Conservation (phyloP, 2,113 vertebrate genomes). For the Elephantulus edwardii region DNA sequence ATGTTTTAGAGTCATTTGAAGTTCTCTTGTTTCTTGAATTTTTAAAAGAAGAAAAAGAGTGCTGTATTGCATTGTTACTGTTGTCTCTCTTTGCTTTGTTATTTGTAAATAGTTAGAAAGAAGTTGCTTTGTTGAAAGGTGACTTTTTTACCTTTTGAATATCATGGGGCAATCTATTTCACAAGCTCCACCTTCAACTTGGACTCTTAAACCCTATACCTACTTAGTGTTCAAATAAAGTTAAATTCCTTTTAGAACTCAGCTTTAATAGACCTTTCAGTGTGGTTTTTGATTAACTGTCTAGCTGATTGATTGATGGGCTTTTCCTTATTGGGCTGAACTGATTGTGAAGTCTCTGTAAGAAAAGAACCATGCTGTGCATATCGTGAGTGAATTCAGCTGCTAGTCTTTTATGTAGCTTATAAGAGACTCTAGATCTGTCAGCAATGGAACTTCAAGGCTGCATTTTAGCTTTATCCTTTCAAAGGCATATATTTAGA, state of each 20-base stretch:
- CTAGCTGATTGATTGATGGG: slow-evolving; percentile 60
- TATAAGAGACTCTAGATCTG: background rate
- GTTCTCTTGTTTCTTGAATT: slow-evolving; percentile 36
- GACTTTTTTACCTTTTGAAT: slow-evolving; percentile 64
- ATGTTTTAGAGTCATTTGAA: slow-evolving; percentile 36
- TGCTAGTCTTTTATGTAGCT: slow-evolving; percentile 13
- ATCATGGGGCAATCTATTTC: slow-evolving; percentile 28
- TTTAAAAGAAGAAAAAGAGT: slow-evolving; percentile 42
- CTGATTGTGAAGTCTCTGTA: slow-evolving; percentile 51
- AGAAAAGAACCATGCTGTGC: slow-evolving; percentile 4
- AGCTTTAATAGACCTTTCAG: slow-evolving; percentile 55
- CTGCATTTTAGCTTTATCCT: background rate
- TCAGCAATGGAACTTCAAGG: background rate
- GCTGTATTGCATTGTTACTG: background rate
- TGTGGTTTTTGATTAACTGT: slow-evolving; percentile 69
- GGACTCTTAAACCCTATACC: slow-evolving; percentile 41
- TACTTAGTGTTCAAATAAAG: slow-evolving; percentile 58
- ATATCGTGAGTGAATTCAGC: slow-evolving; percentile 46
- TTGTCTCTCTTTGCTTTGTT: slow-evolving; percentile 17
- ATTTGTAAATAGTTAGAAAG: slow-evolving; percentile 66
- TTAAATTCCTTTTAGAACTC: slow-evolving; percentile 49
- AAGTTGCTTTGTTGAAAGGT: slow-evolving; percentile 64
- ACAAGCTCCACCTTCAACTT: slow-evolving; percentile 23
- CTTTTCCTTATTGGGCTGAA: slow-evolving; percentile 42
- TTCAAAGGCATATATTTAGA: slow-evolving; percentile 4